These are phyloP conservation scores for Lytechinus pictus DNA, from an alignment of 35 echinoderm and acorn worm genomes.

Conservation along the genomic window DNA sequence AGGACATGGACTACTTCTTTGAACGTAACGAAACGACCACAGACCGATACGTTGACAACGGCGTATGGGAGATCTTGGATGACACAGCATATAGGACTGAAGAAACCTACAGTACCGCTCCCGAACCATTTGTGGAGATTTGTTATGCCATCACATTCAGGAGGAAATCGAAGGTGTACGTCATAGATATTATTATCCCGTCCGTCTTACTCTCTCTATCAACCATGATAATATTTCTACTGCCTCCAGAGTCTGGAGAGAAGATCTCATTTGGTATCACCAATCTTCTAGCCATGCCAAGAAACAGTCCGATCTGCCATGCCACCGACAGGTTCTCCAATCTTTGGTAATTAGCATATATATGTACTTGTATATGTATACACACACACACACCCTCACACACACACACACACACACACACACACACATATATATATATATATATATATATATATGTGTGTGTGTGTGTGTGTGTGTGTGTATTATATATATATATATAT, in stretches of 20 bases:
- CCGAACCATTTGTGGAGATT: constrained; percentile 15
- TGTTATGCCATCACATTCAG: neutral
- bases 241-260: too few species aligned
- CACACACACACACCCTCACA: too few species aligned
- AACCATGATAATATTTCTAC: constrained; percentile 36
- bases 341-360: too few species aligned
- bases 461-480: too few species aligned
- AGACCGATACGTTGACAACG: neutral
- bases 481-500: too few species aligned
- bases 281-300: too few species aligned
- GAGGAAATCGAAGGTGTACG: constrained; percentile 41
- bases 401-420: too few species aligned
- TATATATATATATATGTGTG: too few species aligned
- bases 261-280: too few species aligned
- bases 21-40: neutral
- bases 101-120: neutral
- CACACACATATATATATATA: too few species aligned
- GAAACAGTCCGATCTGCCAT: too few species aligned
- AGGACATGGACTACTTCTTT: neutral
- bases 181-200: constrained; percentile 60
- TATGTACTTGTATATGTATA: too few species aligned
- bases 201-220: constrained; percentile 67
- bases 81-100: neutral
- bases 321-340: neutral
- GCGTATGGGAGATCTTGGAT: neutral